Percentiles rank a stretch among this genome's conserved stretches.
Conservation (phyloP, 2,888 invertebrate genomes). For the Cosmia trapezina region DNA sequence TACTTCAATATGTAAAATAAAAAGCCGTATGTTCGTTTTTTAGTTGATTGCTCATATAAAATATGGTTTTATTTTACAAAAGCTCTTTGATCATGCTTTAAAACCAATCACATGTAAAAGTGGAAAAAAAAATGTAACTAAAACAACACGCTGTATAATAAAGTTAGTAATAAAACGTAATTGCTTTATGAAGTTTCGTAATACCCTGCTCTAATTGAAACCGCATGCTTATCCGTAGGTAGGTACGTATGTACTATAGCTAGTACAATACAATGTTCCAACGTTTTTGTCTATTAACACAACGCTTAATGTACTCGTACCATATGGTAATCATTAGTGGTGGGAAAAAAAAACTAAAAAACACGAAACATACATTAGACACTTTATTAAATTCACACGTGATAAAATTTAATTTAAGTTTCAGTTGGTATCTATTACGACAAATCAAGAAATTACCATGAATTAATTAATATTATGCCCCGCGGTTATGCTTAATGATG, state of each 20-base stretch:
- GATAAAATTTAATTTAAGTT: slow-evolving; percentile 46
- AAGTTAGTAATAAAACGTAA: slow-evolving; percentile 59
- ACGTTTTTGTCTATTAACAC: slow-evolving; percentile 75
- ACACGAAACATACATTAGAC: slow-evolving; percentile 72
- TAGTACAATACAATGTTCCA: slow-evolving; percentile 62
- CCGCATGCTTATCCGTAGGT: slow-evolving; percentile 72
- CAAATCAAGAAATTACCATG: slow-evolving; percentile 50
- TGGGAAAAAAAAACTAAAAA: slow-evolving; percentile 70
- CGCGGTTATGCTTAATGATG: slow-evolving; percentile 34
- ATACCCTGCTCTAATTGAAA: slow-evolving; percentile 74
- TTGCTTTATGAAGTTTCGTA: slow-evolving; percentile 64
- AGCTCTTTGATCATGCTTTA: slow-evolving; percentile 8
- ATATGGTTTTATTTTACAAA: slow-evolving; percentile 27
- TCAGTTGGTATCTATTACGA: slow-evolving; percentile 28
- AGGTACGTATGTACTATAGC: slow-evolving; percentile 26
- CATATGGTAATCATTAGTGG: slow-evolving; percentile 78
- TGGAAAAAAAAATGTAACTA: slow-evolving; percentile 16
- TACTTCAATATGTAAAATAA: slow-evolving; percentile 25
- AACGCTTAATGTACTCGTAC: slow-evolving; percentile 64
- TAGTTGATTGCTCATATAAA: slow-evolving; percentile 15
- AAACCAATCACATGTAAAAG: neutral
- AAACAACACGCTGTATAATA: slow-evolving; percentile 52
- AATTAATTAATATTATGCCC: slow-evolving; percentile 44
- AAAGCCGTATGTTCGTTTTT: slow-evolving; percentile 16
- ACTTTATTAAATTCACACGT: slow-evolving; percentile 65